Evolutionary conservation across 2,888 invertebrate species (phyloP).

Genomic region (Craniophora ligustri): DNA sequence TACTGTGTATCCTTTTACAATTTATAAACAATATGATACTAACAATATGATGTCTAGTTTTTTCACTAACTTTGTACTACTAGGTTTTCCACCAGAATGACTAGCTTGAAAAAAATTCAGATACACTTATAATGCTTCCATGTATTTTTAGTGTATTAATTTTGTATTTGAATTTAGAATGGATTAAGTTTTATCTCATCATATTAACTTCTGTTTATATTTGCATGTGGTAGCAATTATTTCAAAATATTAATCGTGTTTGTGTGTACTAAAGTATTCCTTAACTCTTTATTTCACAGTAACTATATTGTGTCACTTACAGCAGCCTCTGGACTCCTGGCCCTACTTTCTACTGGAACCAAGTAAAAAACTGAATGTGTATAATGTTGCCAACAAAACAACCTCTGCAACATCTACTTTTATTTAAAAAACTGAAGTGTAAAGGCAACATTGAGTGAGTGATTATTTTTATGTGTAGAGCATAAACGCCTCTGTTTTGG

Average conservation of each 20-base stretch:
- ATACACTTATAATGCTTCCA: too few relatives aligned
- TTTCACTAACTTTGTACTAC: too few relatives aligned
- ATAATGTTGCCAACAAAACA: constrained; percentile 51
- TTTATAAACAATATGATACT: neutral
- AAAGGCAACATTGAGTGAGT: constrained; percentile 52
- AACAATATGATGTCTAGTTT: neutral
- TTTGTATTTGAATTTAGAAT: neutral
- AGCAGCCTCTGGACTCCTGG: constrained; percentile 96
- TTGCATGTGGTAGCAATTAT: too few relatives aligned
- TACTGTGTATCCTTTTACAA: constrained; percentile 92
- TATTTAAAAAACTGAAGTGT: constrained; percentile 51
- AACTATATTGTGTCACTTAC: constrained; percentile 98
- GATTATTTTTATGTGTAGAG: constrained; percentile 51
- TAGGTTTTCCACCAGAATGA: too few relatives aligned
- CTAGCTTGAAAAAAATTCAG: too few relatives aligned
- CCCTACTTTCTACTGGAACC: constrained; percentile 97
- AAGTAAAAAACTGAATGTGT: constrained; percentile 83
- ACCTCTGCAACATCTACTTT: constrained; percentile 37
- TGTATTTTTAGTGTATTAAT: too few relatives aligned
- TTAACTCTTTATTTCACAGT: constrained; percentile 71
- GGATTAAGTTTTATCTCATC: too few relatives aligned
- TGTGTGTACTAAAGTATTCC: constrained; percentile 50
- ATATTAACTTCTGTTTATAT: too few relatives aligned
- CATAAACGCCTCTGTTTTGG: constrained; percentile 40
- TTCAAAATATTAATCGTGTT: neutral